These are phyloP conservation scores for Herpailurus yagouaroundi DNA, from an alignment of 2,113 vertebrate genomes.

Conservation along the genomic window DNA sequence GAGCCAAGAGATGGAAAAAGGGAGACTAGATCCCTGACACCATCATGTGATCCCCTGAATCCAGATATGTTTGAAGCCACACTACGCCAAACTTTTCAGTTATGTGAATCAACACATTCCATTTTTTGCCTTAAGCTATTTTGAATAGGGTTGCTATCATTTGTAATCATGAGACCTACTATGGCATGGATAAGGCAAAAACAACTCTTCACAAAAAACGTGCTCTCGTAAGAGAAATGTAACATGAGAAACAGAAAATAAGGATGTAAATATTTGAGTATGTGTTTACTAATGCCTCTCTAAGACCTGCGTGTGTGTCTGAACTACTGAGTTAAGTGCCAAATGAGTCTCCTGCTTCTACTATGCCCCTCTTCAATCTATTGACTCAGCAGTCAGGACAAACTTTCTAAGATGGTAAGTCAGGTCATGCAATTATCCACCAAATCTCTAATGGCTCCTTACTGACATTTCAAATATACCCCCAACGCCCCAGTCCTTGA, in stretches of 20 bases:
- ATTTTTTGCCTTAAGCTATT: not conserved
- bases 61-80: not conserved
- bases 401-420: not conserved
- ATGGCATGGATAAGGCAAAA: not conserved
- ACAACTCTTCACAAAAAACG: not conserved
- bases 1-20: not conserved
- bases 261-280: not conserved
- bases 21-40: not conserved
- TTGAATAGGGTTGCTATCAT: not conserved
- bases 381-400: not conserved
- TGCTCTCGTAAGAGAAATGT: not conserved
- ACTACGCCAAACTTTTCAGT: not conserved
- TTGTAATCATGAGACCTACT: not conserved
- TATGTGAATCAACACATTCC: not conserved
- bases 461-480: not conserved
- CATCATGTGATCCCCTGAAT: not conserved
- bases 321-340: not conserved
- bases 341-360: not conserved
- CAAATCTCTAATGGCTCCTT: not conserved
- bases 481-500: not conserved
- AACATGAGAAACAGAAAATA: conserved; percentile 48
- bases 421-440: not conserved
- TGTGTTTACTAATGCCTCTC: not conserved
- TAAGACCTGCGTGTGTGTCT: not conserved
- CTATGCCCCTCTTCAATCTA: not conserved